Conservation (phyloP, 2,888 invertebrate genomes). For the Stenurella melanura region DNA sequence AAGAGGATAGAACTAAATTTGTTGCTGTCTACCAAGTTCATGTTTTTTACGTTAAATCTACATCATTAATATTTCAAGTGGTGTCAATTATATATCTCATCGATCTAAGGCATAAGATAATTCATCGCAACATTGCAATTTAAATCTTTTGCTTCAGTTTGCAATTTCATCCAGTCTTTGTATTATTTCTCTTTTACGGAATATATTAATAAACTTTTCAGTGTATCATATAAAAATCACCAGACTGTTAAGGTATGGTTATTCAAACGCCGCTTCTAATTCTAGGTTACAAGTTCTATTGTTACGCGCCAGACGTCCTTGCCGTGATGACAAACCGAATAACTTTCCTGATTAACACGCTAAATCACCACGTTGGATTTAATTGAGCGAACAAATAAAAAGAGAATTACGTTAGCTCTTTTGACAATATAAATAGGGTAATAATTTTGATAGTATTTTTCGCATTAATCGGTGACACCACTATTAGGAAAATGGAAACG, state of each 20-base stretch:
- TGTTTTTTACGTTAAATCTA: too few species aligned
- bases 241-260: slow-evolving; percentile 36
- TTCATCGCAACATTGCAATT: not conserved
- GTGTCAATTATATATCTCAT: too few species aligned
- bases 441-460: not conserved
- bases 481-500: not conserved
- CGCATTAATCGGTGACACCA: not conserved
- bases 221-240: slow-evolving; percentile 23
- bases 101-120: too few species aligned
- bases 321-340: slow-evolving; percentile 21
- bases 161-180: not conserved
- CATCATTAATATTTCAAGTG: too few species aligned
- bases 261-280: slow-evolving; percentile 32
- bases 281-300: slow-evolving; percentile 31
- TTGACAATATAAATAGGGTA: slow-evolving; percentile 7
- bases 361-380: slow-evolving; percentile 22
- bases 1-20: too few species aligned
- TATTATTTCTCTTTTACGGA: slow-evolving; percentile 7
- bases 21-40: too few species aligned
- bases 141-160: not conserved
- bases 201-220: slow-evolving; percentile 35
- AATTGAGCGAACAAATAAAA: slow-evolving; percentile 21
- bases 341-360: slow-evolving; percentile 33
- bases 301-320: slow-evolving; percentile 34
- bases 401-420: not conserved